phyloP scores from a whole-genome alignment of 2,888 invertebrate species.

The Drosophila mercatorum region DNA sequence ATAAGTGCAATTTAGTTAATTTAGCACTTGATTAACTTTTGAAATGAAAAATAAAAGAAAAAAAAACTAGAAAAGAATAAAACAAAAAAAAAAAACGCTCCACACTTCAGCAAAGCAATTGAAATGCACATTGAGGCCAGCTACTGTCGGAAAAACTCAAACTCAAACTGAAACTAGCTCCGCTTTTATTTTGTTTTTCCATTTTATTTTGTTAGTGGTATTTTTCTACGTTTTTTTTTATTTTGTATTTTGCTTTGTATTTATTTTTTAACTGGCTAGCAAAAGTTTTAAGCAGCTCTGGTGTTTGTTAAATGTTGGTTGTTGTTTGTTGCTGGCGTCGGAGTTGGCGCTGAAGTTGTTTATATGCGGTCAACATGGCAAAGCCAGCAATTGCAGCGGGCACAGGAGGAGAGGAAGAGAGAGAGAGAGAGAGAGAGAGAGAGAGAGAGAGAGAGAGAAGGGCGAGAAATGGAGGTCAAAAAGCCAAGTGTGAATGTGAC shows the following conservation, averaged over 20 bases:
- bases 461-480: background rate
- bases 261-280: constrained; percentile 44
- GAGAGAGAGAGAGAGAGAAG: background rate
- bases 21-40: constrained; percentile 76
- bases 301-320: constrained; percentile 70
- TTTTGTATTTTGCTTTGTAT: background rate
- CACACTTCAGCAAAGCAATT: constrained; percentile 58
- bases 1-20: constrained; percentile 74
- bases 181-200: constrained; percentile 25
- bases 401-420: background rate
- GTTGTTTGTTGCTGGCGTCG: constrained; percentile 50
- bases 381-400: constrained; percentile 10
- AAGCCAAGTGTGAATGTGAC: background rate
- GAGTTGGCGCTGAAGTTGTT: constrained; percentile 56
- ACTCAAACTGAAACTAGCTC: constrained; percentile 56
- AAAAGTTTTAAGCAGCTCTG: constrained; percentile 67
- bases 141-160: constrained; percentile 66
- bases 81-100: constrained; percentile 14
- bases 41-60: constrained; percentile 23
- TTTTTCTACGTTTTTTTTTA: constrained; percentile 1
- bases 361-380: constrained; percentile 66
- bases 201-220: constrained; percentile 28
- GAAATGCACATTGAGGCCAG: constrained; percentile 73
- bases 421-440: background rate
- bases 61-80: constrained; percentile 9